These are phyloP conservation scores for Vollenhovia emeryi DNA, from an alignment of 1,140 invertebrate genomes.

Conservation along the genomic window DNA sequence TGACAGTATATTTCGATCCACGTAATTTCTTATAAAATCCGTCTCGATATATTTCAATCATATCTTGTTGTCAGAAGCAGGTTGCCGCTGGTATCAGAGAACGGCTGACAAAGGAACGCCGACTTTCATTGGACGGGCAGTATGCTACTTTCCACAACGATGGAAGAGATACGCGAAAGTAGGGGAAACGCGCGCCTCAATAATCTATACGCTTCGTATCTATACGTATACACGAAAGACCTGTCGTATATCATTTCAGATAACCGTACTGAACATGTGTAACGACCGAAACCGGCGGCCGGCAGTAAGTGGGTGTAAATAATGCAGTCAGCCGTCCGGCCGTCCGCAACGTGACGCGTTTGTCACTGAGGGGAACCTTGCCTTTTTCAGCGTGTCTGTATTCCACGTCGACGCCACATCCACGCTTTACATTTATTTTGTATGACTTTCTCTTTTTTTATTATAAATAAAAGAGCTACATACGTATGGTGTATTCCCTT, in stretches of 20 bases:
- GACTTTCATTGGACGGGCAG: constrained; percentile 42
- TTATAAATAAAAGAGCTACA: constrained; percentile 27
- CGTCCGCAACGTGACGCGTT: constrained; percentile 51
- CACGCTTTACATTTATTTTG: constrained; percentile 47
- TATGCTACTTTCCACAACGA: constrained; percentile 24
- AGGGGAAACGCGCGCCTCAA: constrained; percentile 31
- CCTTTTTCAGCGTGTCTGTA: constrained; percentile 24
- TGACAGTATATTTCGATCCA: background rate
- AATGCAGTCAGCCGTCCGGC: constrained; percentile 40
- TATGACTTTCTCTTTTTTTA: constrained; percentile 27
- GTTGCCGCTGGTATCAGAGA: constrained; percentile 19
- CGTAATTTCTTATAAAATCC: constrained; percentile 22
- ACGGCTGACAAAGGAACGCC: constrained; percentile 36
- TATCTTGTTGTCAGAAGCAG: constrained; percentile 14
- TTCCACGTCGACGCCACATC: constrained; percentile 20
- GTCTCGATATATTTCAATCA: constrained; percentile 31
- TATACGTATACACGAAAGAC: constrained; percentile 18
- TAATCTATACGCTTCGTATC: constrained; percentile 39
- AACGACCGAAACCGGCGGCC: constrained; percentile 31
- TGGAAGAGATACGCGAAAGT: background rate
- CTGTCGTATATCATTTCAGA: constrained; percentile 50
- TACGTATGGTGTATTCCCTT: background rate
- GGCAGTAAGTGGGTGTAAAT: constrained; percentile 58
- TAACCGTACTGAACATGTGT: constrained; percentile 43
- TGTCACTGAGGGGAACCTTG: constrained; percentile 11